These are phyloP conservation scores for Ptychochromis oligacanthus DNA, from an alignment of 2,113 vertebrate genomes.

Conservation along the genomic window DNA sequence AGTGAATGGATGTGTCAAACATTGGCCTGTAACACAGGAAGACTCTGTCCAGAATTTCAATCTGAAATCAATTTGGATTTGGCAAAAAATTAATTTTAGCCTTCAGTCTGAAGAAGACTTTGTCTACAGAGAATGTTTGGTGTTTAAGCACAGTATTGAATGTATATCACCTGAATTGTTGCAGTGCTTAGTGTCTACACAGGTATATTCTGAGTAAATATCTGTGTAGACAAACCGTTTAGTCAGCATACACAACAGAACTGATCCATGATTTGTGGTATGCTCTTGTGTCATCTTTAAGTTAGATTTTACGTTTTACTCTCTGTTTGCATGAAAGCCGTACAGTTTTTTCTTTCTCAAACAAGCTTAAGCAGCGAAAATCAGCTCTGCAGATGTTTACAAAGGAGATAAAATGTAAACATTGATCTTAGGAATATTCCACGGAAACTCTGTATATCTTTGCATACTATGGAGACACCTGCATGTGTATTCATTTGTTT, in stretches of 20 bases:
- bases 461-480: not conserved
- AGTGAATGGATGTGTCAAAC: too few species aligned
- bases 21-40: not conserved
- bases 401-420: not conserved
- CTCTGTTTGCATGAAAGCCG: not conserved
- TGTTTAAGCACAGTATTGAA: not conserved
- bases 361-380: not conserved
- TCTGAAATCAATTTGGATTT: not conserved
- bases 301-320: not conserved
- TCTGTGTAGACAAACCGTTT: not conserved
- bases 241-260: not conserved
- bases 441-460: not conserved
- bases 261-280: not conserved
- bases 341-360: not conserved
- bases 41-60: not conserved
- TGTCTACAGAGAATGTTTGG: not conserved
- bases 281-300: not conserved
- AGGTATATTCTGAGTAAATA: not conserved
- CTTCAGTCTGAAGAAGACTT: not conserved
- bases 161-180: not conserved
- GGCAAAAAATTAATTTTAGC: not conserved
- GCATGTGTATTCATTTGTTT: not conserved
- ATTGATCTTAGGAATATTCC: not conserved
- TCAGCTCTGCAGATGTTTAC: not conserved
- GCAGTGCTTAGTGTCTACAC: not conserved